A percentile compares a stretch with the other conserved stretches of the same genome.
phyloP scores from a whole-genome alignment of 1,140 invertebrate species.

The Glossosoma conforme region DNA sequence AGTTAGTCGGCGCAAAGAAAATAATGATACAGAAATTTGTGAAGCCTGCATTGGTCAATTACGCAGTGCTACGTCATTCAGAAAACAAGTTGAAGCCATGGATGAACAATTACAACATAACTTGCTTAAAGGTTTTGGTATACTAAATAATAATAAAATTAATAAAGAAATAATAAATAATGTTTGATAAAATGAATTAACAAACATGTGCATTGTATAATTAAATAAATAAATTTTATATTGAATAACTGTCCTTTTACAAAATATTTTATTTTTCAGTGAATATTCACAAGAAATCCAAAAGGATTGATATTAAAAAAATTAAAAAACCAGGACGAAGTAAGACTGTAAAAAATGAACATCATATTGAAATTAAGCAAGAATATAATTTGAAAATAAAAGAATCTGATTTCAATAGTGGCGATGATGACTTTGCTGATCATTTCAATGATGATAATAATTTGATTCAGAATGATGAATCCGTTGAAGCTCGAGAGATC shows the following conservation, averaged over 20 bases:
- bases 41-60: background rate
- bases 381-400: background rate
- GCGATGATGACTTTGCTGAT: too few relatives aligned
- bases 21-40: slow-evolving; percentile 1
- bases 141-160: too few relatives aligned
- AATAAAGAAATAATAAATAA: background rate
- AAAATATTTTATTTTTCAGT: background rate
- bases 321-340: too few relatives aligned
- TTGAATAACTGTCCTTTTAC: background rate
- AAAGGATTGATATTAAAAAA: background rate
- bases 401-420: background rate
- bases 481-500: background rate
- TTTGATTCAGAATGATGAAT: background rate
- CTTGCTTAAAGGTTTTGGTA: too few relatives aligned
- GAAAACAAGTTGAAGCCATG: slow-evolving; percentile 7
- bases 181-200: background rate
- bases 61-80: slow-evolving; percentile 3
- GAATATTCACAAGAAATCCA: slow-evolving; percentile 1
- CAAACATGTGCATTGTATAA: background rate
- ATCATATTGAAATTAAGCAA: too few relatives aligned
- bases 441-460: background rate
- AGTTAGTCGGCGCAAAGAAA: background rate
- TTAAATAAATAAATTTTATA: background rate
- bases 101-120: background rate
- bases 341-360: too few relatives aligned